phyloP scores from a whole-genome alignment of 2,888 invertebrate genomes.

The Rotaria macrura region DNA sequence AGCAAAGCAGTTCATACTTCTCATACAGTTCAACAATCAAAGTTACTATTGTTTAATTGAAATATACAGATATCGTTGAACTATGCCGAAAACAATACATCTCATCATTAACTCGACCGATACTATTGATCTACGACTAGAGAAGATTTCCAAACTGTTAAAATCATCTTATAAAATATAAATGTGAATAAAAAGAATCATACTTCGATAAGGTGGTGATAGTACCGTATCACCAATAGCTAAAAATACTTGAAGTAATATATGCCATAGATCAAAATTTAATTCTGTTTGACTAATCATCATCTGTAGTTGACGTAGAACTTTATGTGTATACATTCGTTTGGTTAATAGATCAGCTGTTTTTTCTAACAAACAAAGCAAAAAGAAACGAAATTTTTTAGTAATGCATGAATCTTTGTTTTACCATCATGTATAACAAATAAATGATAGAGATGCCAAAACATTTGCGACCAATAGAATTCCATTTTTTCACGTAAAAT shows the following conservation, averaged over 20 bases:
- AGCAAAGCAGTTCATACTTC: too few species aligned
- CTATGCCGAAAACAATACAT: too few species aligned
- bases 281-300: slow-evolving; percentile 21
- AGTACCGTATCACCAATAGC: slow-evolving; percentile 80
- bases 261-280: slow-evolving; percentile 76
- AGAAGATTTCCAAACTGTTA: too few species aligned
- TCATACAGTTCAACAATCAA: too few species aligned
- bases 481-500: slow-evolving; percentile 13
- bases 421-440: slow-evolving; percentile 84
- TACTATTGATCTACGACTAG: too few species aligned
- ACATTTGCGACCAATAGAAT: slow-evolving; percentile 58
- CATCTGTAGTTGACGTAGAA: slow-evolving; percentile 42
- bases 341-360: slow-evolving; percentile 18
- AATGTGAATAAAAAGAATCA: too few species aligned
- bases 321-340: slow-evolving; percentile 38
- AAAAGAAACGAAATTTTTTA: too few species aligned
- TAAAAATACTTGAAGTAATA: slow-evolving; percentile 71
- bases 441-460: slow-evolving; percentile 80
- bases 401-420: too few species aligned
- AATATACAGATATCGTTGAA: too few species aligned
- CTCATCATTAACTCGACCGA: too few species aligned
- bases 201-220: slow-evolving; percentile 63
- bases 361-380: background rate
- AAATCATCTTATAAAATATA: too few species aligned
- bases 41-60: too few species aligned